Evolutionary conservation across 2,797 vertebrate genomes (phyloP).

Genomic region (Amniataba percoides): DNA sequence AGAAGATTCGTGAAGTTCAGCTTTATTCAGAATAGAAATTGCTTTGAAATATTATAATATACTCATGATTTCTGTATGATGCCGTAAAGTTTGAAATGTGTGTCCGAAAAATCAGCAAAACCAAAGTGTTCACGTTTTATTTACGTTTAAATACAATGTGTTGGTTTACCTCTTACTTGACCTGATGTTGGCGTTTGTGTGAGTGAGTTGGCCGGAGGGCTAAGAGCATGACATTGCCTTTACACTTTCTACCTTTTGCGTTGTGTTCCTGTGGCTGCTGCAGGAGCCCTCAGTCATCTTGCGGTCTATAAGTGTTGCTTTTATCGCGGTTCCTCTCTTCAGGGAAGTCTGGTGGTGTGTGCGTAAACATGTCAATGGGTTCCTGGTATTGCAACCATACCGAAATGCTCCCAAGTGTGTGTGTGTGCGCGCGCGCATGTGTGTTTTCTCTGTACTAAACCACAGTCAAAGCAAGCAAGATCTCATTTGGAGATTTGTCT

Average conservation of each 20-base stretch:
- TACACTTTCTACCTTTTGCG: conserved; percentile 38
- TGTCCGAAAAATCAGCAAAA: background rate
- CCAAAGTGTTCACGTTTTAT: background rate
- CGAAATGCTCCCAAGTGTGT: conserved; percentile 18
- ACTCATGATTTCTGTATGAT: background rate
- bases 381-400: conserved; percentile 75
- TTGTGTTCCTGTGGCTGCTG: conserved; percentile 36
- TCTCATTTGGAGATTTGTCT: conserved; percentile 10
- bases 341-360: conserved; percentile 74
- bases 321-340: conserved; percentile 77
- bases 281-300: conserved; percentile 59
- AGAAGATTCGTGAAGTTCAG: background rate
- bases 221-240: conserved; percentile 31
- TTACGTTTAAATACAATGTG: no score
- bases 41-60: conserved; percentile 8
- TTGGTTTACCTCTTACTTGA: no score
- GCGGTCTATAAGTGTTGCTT: conserved; percentile 65
- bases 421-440: conserved; percentile 5
- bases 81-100: background rate
- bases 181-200: background rate
- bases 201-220: background rate
- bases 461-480: conserved; percentile 37
- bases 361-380: conserved; percentile 67
- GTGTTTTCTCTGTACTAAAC: conserved; percentile 47
- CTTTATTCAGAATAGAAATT: background rate